phyloP scores from a whole-genome alignment of 2,797 vertebrate species.

The Fistularia commersonii region DNA sequence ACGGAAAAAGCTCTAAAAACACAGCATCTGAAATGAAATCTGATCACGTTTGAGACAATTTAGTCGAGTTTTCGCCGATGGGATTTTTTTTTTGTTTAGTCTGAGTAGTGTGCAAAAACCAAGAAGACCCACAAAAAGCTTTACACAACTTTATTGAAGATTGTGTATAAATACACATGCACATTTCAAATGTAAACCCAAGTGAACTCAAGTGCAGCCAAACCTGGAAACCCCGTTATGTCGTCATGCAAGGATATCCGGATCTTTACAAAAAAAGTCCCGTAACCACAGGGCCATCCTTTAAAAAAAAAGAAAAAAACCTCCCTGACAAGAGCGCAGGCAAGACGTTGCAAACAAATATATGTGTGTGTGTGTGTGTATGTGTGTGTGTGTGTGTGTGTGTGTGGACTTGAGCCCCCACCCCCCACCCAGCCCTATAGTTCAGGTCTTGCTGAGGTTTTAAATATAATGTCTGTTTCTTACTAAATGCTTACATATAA shows the following conservation, averaged over 20 bases:
- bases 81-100: too few species aligned
- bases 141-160: constrained; percentile 99
- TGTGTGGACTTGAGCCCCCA: constrained; percentile 62
- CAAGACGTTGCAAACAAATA: constrained; percentile 75
- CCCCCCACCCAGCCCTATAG: constrained; percentile 66
- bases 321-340: constrained; percentile 82
- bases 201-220: constrained; percentile 99
- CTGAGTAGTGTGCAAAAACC: too few species aligned
- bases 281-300: constrained; percentile 80
- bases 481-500: constrained; percentile 94
- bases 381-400: constrained; percentile 20
- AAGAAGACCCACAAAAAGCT: constrained; percentile 71
- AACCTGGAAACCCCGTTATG: constrained; percentile 82
- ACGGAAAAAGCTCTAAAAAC: too few species aligned
- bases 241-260: constrained; percentile 93
- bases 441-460: constrained; percentile 78
- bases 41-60: too few species aligned
- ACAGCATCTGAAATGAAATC: too few species aligned
- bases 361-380: constrained; percentile 36
- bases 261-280: constrained; percentile 71
- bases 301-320: constrained; percentile 68
- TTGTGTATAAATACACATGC: constrained; percentile 99
- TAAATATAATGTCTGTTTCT: constrained; percentile 88
- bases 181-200: constrained; percentile 99
- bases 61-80: too few species aligned